A percentile compares a stretch with the other conserved stretches of the same genome.
Conservation (phyloP, 2,888 invertebrate species). For the Acronicta leporina region DNA sequence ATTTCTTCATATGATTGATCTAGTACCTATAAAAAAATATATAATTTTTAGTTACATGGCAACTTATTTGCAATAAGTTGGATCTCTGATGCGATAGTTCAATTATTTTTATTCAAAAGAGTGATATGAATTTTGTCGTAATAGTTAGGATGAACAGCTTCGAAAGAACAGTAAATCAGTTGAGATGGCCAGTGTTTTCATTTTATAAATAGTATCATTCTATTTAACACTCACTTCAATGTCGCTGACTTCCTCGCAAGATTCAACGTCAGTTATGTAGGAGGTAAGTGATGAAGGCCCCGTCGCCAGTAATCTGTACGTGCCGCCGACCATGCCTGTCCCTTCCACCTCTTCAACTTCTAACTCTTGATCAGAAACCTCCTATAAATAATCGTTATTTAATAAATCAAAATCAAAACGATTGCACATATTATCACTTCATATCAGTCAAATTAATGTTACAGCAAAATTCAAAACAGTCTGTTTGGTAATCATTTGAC, state of each 20-base stretch:
- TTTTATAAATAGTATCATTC: no score
- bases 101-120: no score
- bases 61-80: no score
- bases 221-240: conserved; percentile 74
- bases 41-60: not conserved
- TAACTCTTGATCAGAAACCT: conserved; percentile 81
- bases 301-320: conserved; percentile 81
- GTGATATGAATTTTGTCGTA: no score
- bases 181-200: no score
- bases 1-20: conserved; percentile 93
- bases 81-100: no score
- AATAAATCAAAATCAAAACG: not conserved
- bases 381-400: conserved; percentile 59
- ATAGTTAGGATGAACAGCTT: no score
- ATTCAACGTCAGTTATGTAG: conserved; percentile 73
- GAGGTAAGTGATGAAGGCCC: conserved; percentile 73
- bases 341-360: conserved; percentile 84
- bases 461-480: no score
- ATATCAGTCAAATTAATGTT: no score
- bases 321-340: conserved; percentile 83
- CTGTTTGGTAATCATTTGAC: no score
- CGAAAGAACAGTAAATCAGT: no score
- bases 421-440: no score
- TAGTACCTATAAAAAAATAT: conserved; percentile 84
- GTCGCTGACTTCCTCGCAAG: conserved; percentile 80